These are phyloP conservation scores for Hyperoplus lanceolatus DNA, from an alignment of 2,797 vertebrate genomes.

Conservation along the genomic window DNA sequence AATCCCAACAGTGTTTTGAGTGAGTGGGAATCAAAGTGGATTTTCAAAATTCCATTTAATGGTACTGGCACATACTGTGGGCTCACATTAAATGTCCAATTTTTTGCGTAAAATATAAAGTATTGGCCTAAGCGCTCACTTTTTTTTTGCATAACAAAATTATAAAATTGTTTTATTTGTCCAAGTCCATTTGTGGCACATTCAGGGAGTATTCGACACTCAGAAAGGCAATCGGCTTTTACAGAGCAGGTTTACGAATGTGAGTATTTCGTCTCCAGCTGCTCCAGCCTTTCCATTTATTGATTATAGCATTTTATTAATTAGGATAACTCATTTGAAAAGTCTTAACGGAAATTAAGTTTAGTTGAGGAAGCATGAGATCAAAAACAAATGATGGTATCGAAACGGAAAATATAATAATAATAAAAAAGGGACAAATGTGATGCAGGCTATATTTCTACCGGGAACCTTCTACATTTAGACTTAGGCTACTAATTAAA, in stretches of 20 bases:
- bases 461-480: no score
- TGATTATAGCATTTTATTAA: not conserved
- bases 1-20: not conserved
- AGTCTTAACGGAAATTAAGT: not conserved
- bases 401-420: not conserved
- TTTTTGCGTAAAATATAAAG: not conserved
- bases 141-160: not conserved
- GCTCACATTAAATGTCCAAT: not conserved
- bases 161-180: not conserved
- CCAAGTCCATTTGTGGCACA: not conserved
- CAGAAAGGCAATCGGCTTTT: not conserved
- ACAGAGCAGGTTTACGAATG: not conserved
- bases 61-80: not conserved
- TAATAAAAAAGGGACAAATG: not conserved
- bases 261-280: rapidly evolving
- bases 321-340: not conserved
- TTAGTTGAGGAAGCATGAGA: not conserved
- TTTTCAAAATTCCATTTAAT: not conserved
- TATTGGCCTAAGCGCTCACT: no score
- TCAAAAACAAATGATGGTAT: not conserved
- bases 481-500: not conserved
- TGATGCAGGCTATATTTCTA: not conserved
- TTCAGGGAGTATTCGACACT: not conserved
- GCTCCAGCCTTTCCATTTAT: not conserved
- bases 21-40: not conserved